Percentiles rank a stretch among this genome's conserved stretches.
Evolutionary conservation across 2,888 invertebrate species (phyloP).

Genomic region (Eremobia ochroleuca): DNA sequence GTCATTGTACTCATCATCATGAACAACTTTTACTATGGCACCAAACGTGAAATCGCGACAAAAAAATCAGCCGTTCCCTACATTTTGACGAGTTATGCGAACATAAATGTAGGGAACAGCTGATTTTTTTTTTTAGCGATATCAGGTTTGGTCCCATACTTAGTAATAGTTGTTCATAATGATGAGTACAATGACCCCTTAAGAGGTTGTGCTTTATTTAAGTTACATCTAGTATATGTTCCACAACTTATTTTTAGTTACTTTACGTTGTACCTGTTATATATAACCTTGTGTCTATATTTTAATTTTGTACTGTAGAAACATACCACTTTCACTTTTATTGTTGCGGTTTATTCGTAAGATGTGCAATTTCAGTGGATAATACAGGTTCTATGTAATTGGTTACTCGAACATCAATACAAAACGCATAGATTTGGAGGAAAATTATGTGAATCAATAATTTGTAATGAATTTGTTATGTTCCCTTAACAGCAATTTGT

Average conservation of each 20-base stretch:
- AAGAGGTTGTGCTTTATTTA: no score
- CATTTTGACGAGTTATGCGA: no score
- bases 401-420: slow-evolving; percentile 15
- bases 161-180: no score
- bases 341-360: slow-evolving; percentile 40
- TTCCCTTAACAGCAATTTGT: slow-evolving; percentile 51
- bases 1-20: no score
- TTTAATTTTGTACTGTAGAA: slow-evolving; percentile 48
- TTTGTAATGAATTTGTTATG: slow-evolving; percentile 43
- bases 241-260: slow-evolving; percentile 57
- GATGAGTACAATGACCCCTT: no score
- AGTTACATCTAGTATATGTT: no score
- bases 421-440: slow-evolving; percentile 35
- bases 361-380: slow-evolving; percentile 60
- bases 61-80: no score
- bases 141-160: no score
- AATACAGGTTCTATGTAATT: slow-evolving; percentile 43
- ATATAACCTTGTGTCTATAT: slow-evolving; percentile 54
- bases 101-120: no score
- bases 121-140: no score
- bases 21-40: no score
- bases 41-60: no score
- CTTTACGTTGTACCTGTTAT: slow-evolving; percentile 70
- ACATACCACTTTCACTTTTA: slow-evolving; percentile 33
- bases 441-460: slow-evolving; percentile 42